Percentiles rank a stretch among this genome's conserved stretches.
Conservation (phyloP, 2,113 vertebrate genomes). For the Pollachius pollachius region DNA sequence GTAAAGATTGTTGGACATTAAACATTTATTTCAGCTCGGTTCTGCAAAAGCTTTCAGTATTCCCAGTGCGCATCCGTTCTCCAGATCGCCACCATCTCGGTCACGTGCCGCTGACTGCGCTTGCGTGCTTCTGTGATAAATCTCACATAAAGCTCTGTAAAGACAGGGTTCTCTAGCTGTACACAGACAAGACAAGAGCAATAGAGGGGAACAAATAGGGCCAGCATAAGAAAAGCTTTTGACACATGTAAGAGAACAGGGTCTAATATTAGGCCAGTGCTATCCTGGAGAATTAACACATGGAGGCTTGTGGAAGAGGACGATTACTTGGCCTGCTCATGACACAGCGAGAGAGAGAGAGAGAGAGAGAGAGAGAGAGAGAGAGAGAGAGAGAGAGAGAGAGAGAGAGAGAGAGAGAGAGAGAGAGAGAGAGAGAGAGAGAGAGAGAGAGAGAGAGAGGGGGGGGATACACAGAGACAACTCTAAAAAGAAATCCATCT, state of each 20-base stretch:
- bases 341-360: too few species aligned
- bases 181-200: too few species aligned
- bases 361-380: too few species aligned
- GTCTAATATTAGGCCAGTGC: not conserved
- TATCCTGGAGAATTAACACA: not conserved
- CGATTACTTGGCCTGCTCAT: not conserved
- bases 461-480: too few species aligned
- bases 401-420: conserved; percentile 4
- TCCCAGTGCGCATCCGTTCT: not conserved
- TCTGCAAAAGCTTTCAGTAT: not conserved
- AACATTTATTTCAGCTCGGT: not conserved
- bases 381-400: too few species aligned
- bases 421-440: not conserved
- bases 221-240: not conserved
- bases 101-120: too few species aligned
- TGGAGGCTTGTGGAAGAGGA: not conserved
- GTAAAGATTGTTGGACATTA: not conserved
- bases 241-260: not conserved
- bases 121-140: too few species aligned
- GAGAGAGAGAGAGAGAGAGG: conserved; percentile 2
- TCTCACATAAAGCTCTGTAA: too few species aligned
- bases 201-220: too few species aligned
- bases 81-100: too few species aligned
- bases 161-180: too few species aligned
- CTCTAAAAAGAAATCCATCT: too few species aligned